Evolutionary conservation across 2,888 invertebrate species (phyloP), one percentile per base, ranked within the genome.

Genomic region (Pristionchus japonicus): DNA sequence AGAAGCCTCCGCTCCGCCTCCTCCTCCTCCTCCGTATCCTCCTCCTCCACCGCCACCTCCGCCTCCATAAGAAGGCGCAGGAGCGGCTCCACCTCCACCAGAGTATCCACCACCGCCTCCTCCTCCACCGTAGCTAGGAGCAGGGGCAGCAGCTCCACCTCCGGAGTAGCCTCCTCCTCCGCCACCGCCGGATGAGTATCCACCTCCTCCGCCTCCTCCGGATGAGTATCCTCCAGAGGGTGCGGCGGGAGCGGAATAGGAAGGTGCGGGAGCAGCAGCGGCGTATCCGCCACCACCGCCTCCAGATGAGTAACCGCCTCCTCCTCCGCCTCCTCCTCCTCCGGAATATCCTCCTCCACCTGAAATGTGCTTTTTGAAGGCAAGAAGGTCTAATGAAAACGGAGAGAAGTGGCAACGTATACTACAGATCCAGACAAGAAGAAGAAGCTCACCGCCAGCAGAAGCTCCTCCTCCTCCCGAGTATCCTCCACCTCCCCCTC

Each of bases 21-120:
- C 82, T 83, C 82, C 82, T 49, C 82, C 82, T 83, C 82, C 82
- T 15, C 27, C 9, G 34, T 83, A 52, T 83, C 82, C 67, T 34
- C 34, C 67, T 3, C 67, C 77, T 9, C 77, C 43, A 4, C 40
- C 80, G 47, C 80, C 80, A 13, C 74, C 74, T 37, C 74, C 74
- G 2, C 74, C 40, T 74, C 74, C 80, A 34, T 47, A 40, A 17
- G 43, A 40, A 3, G 43, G 43, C 17, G 43, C 80, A 43, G 80
- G 40, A 23, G 34, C 34, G 20, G 37, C 34, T 34, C 17, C 80
- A 3, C 20, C 80, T 47, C 80, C 80, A 37, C 80, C 47, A 7
- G 27, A 47, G 31, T 47, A 47, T 40, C 80, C 80, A 3, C 80
- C 80, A 20, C 43, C 80, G 43, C 80, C 80, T 40, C 74, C 74